These are phyloP conservation scores for Mythimna albipuncta DNA, from an alignment of 2,888 invertebrate genomes.

Conservation along the genomic window DNA sequence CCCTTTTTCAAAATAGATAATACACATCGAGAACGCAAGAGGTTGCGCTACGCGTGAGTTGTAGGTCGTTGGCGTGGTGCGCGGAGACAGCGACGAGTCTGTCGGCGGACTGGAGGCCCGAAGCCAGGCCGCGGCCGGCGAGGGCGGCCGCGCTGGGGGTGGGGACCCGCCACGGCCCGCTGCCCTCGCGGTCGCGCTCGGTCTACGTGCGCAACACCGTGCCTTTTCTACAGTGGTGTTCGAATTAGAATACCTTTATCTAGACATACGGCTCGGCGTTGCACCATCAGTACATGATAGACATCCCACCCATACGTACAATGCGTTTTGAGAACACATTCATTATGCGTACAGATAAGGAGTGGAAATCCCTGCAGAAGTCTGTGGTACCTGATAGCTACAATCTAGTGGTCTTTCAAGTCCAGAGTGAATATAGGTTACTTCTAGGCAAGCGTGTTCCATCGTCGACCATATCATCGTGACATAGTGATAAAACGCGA, in stretches of 20 bases:
- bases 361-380: too few relatives aligned
- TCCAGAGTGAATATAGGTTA: too few relatives aligned
- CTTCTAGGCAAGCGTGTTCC: too few relatives aligned
- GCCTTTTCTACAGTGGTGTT: neutral
- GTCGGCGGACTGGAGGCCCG: slow-evolving; percentile 47
- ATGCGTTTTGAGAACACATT: too few relatives aligned
- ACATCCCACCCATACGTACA: too few relatives aligned
- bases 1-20: slow-evolving; percentile 50
- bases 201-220: slow-evolving; percentile 30
- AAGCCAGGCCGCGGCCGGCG: slow-evolving; percentile 21
- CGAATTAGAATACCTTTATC: neutral
- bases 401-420: too few relatives aligned
- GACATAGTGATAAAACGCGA: too few relatives aligned
- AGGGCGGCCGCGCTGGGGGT: slow-evolving; percentile 56
- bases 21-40: slow-evolving; percentile 66
- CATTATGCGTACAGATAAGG: too few relatives aligned
- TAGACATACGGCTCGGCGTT: too few relatives aligned
- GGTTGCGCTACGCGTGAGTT: slow-evolving; percentile 70
- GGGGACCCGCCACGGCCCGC: slow-evolving; percentile 61
- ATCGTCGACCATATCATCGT: too few relatives aligned
- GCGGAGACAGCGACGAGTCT: slow-evolving; percentile 42
- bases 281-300: too few relatives aligned
- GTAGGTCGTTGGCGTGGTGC: slow-evolving; percentile 49
- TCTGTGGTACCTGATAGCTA: too few relatives aligned
- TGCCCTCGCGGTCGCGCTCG: slow-evolving; percentile 35